phyloP scores from a whole-genome alignment of 2,888 invertebrate genomes.

The Hybos culiciformis region DNA sequence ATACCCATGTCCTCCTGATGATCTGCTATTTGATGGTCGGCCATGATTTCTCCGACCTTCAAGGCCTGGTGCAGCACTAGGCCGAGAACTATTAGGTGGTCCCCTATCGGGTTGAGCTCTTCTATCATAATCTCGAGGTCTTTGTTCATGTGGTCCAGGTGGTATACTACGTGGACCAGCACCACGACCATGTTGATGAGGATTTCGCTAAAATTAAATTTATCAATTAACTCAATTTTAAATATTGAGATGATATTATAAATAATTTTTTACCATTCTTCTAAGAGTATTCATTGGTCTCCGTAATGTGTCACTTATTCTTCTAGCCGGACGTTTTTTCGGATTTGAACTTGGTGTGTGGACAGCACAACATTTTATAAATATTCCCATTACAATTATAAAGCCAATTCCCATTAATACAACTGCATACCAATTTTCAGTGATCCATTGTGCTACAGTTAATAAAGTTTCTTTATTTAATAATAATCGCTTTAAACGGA shows the following conservation, averaged over 20 bases:
- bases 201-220: conserved; percentile 37
- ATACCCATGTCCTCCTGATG: conserved; percentile 47
- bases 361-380: conserved; percentile 98
- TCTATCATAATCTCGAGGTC: conserved; percentile 31
- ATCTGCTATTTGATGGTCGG: conserved; percentile 30
- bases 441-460: conserved; percentile 85
- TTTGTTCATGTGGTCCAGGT: conserved; percentile 38
- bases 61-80: conserved; percentile 19
- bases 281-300: conserved; percentile 83
- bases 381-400: conserved; percentile 91
- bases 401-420: conserved; percentile 81
- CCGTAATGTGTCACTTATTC: conserved; percentile 80
- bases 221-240: background rate
- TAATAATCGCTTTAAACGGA: conserved; percentile 87
- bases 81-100: conserved; percentile 30
- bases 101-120: conserved; percentile 20
- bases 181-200: conserved; percentile 27
- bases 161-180: conserved; percentile 37
- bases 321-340: conserved; percentile 86
- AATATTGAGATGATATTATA: background rate
- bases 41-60: conserved; percentile 23
- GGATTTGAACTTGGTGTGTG: conserved; percentile 99
- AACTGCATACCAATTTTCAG: conserved; percentile 92
- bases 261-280: conserved; percentile 52
- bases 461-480: conserved; percentile 81